Evolutionary conservation across 2,888 invertebrate species (phyloP).

Genomic region (Gnatocerus cornutus): DNA sequence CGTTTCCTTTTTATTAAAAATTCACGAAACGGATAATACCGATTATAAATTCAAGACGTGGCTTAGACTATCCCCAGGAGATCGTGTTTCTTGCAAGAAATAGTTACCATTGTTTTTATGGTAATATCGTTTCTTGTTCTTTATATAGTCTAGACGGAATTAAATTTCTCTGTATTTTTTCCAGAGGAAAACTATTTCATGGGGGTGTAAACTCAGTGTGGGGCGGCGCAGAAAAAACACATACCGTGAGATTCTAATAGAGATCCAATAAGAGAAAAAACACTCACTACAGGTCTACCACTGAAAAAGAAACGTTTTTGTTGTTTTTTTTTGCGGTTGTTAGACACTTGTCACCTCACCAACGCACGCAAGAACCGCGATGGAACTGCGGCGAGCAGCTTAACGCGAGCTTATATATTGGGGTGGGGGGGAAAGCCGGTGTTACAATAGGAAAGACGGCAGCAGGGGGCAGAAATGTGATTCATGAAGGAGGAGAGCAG

Average conservation of each 20-base stretch:
- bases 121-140: slow-evolving; percentile 14
- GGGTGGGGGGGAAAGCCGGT: slow-evolving; percentile 37
- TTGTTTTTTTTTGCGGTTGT: slow-evolving; percentile 9
- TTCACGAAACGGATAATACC: slow-evolving; percentile 7
- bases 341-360: slow-evolving; percentile 28
- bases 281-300: slow-evolving; percentile 11
- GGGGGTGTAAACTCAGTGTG: slow-evolving; percentile 15
- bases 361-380: slow-evolving; percentile 31
- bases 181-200: not conserved
- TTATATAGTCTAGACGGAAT: slow-evolving; percentile 23
- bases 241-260: slow-evolving; percentile 10
- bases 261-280: not conserved
- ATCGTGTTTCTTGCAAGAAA: slow-evolving; percentile 13
- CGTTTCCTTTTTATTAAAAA: slow-evolving; percentile 31
- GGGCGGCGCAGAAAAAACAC: slow-evolving; percentile 1
- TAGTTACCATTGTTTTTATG: slow-evolving; percentile 38
- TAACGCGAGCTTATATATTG: slow-evolving; percentile 28
- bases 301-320: slow-evolving; percentile 1
- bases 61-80: slow-evolving; percentile 7
- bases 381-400: slow-evolving; percentile 29
- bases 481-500: slow-evolving; percentile 2
- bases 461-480: slow-evolving; percentile 38
- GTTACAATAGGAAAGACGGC: slow-evolving; percentile 18
- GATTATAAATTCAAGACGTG: slow-evolving; percentile 33
- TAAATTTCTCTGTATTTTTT: slow-evolving; percentile 4